A percentile compares a stretch with the other conserved stretches of the same genome.
phyloP scores from a whole-genome alignment of 1,140 invertebrate genomes.

The Scaptomyza graminum region DNA sequence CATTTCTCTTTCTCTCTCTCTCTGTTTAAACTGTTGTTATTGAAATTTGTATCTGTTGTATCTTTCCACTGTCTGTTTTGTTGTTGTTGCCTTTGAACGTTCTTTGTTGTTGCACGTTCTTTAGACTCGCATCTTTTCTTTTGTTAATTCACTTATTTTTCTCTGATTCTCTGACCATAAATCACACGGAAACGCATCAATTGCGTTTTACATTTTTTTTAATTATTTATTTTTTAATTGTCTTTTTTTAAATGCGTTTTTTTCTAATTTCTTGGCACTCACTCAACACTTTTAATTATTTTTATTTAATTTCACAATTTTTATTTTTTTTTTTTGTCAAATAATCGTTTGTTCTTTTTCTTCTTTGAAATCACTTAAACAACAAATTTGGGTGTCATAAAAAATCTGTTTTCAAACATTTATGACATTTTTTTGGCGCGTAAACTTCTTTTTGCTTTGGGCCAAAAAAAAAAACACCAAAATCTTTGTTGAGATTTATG shows the following conservation, averaged over 20 bases:
- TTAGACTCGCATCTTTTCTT: constrained; percentile 31
- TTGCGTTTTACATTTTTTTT: neutral
- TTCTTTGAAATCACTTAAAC: neutral
- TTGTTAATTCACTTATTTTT: constrained; percentile 30
- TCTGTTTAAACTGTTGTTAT: constrained; percentile 5
- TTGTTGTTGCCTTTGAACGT: neutral
- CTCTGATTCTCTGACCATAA: constrained; percentile 8
- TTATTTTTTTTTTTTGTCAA: neutral
- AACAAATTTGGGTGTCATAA: neutral
- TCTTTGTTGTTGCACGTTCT: constrained; percentile 11
- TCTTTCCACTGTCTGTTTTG: constrained; percentile 28
- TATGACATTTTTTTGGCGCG: constrained; percentile 1
- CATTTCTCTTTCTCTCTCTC: neutral
- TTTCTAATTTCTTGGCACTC: neutral
- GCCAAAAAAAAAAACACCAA: constrained; percentile 1
- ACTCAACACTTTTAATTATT: neutral
- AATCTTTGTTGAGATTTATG: neutral
- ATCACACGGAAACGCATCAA: constrained; percentile 26
- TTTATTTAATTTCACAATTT: constrained; percentile 3
- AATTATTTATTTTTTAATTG: neutral
- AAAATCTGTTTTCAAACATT: neutral
- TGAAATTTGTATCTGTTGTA: neutral
- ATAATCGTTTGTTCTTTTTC: neutral
- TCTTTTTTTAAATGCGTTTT: neutral
- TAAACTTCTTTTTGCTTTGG: neutral